Conservation (phyloP, 2,797 vertebrate species). For the Sphenopsis melanotis region DNA sequence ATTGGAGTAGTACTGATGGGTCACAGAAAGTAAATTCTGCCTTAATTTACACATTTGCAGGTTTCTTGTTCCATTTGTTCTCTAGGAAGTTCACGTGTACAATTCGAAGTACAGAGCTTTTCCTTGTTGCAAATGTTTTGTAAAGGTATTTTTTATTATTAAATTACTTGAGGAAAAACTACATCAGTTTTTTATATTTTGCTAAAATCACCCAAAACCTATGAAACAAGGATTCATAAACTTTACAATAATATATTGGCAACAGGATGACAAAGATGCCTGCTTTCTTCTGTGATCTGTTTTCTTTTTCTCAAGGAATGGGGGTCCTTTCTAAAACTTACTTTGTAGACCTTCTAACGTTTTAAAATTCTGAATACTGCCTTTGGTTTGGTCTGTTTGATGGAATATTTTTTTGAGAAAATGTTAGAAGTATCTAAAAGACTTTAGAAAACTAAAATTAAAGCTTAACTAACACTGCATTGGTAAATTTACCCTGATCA, state of each 20-base stretch:
- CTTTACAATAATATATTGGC: not conserved
- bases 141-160: not conserved
- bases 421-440: not conserved
- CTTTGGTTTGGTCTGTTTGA: not conserved
- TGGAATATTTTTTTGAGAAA: not conserved
- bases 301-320: not conserved
- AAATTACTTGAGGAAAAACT: not conserved
- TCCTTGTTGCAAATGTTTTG: not conserved
- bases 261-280: not conserved
- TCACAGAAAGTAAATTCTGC: not conserved
- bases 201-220: not conserved
- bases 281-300: not conserved
- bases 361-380: not conserved
- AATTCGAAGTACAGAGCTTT: not conserved
- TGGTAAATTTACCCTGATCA: not conserved
- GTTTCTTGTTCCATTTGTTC: not conserved
- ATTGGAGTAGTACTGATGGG: fast-evolving
- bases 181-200: not conserved
- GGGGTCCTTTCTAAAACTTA: not conserved
- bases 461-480: not conserved
- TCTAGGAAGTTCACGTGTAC: not conserved
- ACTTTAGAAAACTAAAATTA: not conserved
- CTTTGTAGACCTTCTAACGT: not conserved
- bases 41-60: not conserved
- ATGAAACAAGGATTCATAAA: not conserved